Base-by-base conservation (phyloP, 2,888 invertebrate species). In the Tipula vernalis region DNA sequence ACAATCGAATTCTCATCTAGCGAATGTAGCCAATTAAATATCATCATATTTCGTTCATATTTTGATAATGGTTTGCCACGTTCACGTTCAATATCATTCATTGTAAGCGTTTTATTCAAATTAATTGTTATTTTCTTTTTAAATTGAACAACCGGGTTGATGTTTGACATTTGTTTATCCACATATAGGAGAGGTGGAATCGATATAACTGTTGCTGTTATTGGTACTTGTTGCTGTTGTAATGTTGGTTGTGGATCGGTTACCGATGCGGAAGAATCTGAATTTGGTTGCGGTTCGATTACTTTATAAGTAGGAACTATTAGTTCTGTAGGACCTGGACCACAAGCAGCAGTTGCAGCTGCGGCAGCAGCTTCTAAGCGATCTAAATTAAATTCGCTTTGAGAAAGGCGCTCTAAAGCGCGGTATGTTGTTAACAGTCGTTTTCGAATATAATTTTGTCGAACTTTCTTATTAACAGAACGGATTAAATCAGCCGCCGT, bases 11-110 rank as follows among this genome's bases (percentile, higher is more conserved):
- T 88, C 88, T 97, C 96, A 90, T 97, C 96, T 28, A 98, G 93
- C 1, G 96, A 96, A 90, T 97, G 97, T 0, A 98, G 93, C 98
- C 98, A 98, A 91, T 97, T 97, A 92, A 98, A 98, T 87, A 98
- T 98, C 96, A 97, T 97, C 95, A 98, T 96, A 91, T 98, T 98
- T n/a, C 97, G 92, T 90, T 97, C 97, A 91, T 96, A 97, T 89
- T 96, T 96, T n/a, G 96, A 96, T 12, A 97, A 93, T 0, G 97
- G 96, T 87, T 96, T 95, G 0, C 97, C 96, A 0, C 96, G 92
- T 89, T 97, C 96, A 86, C 96, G 92, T 89, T 97, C 96, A 44
- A 97, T 93, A 89, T 97, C 97, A 0, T 95, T 94, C 3, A 96
- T 94, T 0, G 96, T 96, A 1, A 97, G 92, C 93, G 93, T 88